Percentiles rank a stretch among this genome's conserved stretches.
Conservation (phyloP, 1,140 invertebrate species). For the Hydropsyche tenuis region DNA sequence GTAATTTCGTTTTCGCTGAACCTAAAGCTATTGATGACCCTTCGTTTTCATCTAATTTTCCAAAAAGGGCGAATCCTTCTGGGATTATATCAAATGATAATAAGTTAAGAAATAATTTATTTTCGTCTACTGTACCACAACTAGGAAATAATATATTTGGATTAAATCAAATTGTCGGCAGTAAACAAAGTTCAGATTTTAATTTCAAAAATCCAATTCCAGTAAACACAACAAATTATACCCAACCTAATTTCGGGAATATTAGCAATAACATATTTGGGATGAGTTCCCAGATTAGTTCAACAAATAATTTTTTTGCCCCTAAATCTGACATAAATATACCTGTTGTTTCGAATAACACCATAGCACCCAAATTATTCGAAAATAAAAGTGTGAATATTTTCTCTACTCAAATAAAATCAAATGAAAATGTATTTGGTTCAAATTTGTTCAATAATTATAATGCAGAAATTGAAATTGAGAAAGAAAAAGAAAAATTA, state of each 20-base stretch:
- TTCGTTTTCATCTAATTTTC: neutral
- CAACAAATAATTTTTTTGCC: neutral
- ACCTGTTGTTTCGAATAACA: neutral
- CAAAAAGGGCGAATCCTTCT: too few species aligned
- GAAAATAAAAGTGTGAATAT: neutral
- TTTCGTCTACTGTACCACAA: too few species aligned
- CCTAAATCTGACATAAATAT: neutral
- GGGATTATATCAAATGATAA: too few species aligned
- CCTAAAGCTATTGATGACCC: slow-evolving; percentile 28
- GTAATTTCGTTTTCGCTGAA: slow-evolving; percentile 43
- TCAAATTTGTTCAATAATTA: slow-evolving; percentile 41
- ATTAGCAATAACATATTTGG: neutral
- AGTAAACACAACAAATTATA: slow-evolving; percentile 6
- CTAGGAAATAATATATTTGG: slow-evolving; percentile 1
- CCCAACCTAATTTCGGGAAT: too few species aligned
- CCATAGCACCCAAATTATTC: neutral
- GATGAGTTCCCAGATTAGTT: neutral
- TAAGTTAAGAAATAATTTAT: too few species aligned
- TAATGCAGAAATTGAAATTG: slow-evolving; percentile 35
- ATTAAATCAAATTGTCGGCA: slow-evolving; percentile 25
- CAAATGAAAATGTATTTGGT: neutral
- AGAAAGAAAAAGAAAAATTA: neutral
- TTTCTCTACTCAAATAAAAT: neutral
- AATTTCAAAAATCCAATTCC: slow-evolving; percentile 44
- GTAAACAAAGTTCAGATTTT: slow-evolving; percentile 36